Conservation (phyloP, 2,797 vertebrate species). For the Chromis chromis region DNA sequence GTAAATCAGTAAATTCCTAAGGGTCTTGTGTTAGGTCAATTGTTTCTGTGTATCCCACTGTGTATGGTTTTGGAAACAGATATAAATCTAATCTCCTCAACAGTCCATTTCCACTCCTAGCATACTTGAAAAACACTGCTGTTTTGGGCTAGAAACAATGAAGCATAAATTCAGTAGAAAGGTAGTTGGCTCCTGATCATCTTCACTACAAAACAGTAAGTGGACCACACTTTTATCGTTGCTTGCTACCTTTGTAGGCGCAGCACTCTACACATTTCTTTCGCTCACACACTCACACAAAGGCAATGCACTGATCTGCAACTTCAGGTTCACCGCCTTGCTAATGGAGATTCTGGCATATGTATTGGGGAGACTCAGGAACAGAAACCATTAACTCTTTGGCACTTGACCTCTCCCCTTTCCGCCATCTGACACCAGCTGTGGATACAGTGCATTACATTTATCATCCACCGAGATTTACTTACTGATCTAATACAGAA, state of each 20-base stretch:
- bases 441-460: not conserved
- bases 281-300: not conserved
- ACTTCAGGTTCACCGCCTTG: not conserved
- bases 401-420: constrained; percentile 5
- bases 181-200: not conserved
- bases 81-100: constrained; percentile 4
- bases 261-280: not conserved
- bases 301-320: not conserved
- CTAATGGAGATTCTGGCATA: not conserved
- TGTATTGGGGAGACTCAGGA: not conserved
- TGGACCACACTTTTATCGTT: not conserved
- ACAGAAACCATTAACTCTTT: not conserved
- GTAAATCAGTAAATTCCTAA: not conserved
- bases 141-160: not conserved
- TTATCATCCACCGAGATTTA: constrained; percentile 19
- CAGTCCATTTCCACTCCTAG: constrained; percentile 6
- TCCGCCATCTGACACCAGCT: not conserved
- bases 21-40: not conserved
- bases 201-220: constrained; percentile 2
- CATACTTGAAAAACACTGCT: not conserved
- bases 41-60: not conserved
- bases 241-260: not conserved
- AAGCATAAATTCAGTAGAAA: not conserved
- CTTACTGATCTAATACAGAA: constrained; percentile 19
- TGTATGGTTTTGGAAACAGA: constrained; percentile 12